Base-by-base conservation (phyloP, 1,140 invertebrate genomes). In the Parapsyche elsis region DNA sequence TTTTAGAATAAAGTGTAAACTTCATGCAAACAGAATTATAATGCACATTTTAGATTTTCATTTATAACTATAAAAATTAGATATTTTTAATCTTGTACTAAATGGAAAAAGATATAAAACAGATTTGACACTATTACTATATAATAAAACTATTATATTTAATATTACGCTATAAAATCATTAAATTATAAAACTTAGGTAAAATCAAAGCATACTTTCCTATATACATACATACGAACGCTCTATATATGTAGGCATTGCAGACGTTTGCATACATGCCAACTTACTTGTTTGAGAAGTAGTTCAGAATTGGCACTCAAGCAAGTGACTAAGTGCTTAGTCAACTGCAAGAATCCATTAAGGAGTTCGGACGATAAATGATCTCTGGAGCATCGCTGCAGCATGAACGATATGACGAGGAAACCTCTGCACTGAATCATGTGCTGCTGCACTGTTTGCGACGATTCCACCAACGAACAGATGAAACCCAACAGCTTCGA, bases 361-460 rank as follows among this genome's bases (percentile, higher is more conserved):
- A 99, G 91, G 26, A 99, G 97, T 85, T 98, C 95, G 46, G 96
- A 93, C 0, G 96, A 98, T 1, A 99, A 91, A 89, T 99, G 97
- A 85, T 98, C 96, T 83, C 97, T 91, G 44, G 94, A 97, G 21
- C 96, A 96, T 86, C 97, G 93, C 86, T 98, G 97, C 80, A 99
- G 91, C 91, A 99, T 95, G 87, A 97, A 97, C 83, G 97, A 98
- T 86, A 99, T 99, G 59, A 99, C 97, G 82, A 99, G 91, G 89
- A 99, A 99, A 57, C 98, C 98, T 84, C 97, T 91, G 86, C 97
- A 98, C 89, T 99, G 98, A 87, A 99, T 95, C 94, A 99, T 97
- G 86, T 99, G 98, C 86, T 99, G 98, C 86, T 99, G 98, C 78
- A 99, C 97, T 14, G 96, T 99, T 85, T 95, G 93, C 81, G 98